Conservation (phyloP, 2,888 invertebrate genomes). For the Drosophila testacea region DNA sequence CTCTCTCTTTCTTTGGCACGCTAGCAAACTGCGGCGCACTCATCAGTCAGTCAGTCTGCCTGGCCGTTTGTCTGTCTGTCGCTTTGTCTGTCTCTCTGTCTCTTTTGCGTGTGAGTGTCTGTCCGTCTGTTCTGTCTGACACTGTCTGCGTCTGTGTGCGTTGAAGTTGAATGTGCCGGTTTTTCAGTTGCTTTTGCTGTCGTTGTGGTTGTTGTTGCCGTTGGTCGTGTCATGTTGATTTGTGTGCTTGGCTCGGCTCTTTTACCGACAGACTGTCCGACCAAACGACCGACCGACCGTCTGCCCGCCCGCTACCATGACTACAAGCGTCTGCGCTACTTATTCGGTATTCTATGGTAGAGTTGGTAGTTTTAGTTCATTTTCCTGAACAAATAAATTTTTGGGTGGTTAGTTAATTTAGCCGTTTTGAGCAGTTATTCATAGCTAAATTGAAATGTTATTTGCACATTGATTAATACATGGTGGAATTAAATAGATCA, state of each 20-base stretch:
- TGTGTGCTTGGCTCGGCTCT: slow-evolving; percentile 64
- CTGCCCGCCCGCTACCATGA: slow-evolving; percentile 43
- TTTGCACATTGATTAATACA: no score
- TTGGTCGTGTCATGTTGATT: slow-evolving; percentile 81
- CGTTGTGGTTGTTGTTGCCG: slow-evolving; percentile 68
- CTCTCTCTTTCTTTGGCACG: slow-evolving; percentile 15
- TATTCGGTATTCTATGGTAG: slow-evolving; percentile 23
- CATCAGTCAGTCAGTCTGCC: slow-evolving; percentile 46
- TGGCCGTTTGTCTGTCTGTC: slow-evolving; percentile 35
- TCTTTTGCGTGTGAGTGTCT: slow-evolving; percentile 41
- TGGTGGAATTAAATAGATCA: no score
- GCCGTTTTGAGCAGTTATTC: no score
- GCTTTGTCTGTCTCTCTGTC: slow-evolving; percentile 31
- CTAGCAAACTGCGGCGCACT: slow-evolving; percentile 38
- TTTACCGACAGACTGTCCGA: slow-evolving; percentile 24
- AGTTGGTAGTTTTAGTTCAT: neutral
- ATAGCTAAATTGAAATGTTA: no score
- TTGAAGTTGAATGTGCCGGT: slow-evolving; percentile 80
- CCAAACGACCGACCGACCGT: slow-evolving; percentile 34
- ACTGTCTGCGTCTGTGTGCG: slow-evolving; percentile 56
- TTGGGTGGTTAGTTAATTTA: no score
- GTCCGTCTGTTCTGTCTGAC: slow-evolving; percentile 26
- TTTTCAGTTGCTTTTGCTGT: slow-evolving; percentile 45
- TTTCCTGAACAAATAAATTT: no score
- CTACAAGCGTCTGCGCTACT: slow-evolving; percentile 67